Evolutionary conservation across 2,888 invertebrate species (phyloP), one percentile per base, ranked within the genome.

Genomic region (Labia minor): DNA sequence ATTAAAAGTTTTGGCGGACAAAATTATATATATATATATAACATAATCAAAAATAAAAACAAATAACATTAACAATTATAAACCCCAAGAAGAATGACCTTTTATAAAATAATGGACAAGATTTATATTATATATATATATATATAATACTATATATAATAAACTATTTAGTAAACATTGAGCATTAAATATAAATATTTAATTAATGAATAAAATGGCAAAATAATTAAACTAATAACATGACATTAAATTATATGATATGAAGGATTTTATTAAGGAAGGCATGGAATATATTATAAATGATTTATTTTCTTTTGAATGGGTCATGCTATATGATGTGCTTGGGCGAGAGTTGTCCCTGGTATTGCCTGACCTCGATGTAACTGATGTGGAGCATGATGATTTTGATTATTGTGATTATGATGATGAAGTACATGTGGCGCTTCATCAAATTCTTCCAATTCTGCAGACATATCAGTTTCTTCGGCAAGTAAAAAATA

Each of bases 391-490:
- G 26, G 67, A 3, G 26, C 26, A 26, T 26, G 26, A 26, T 26
- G 3, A 3, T 26, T 3, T 6, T 6, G 26, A 26, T 26, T 26
- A 8, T 26, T 3, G 6, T 37, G 67, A 19, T 21, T 62, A 14
- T 62, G 65, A 11, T 18, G 63, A 14, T 61, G 49, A 20, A 70
- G 66, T 72, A 92, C 89, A 76, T 93, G 93, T 0, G 92, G 92
- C 1, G 93, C 92, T 77, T 94, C 92, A 77, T 91, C 91, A 77
- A 93, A 93, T 77, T 93, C 92, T 74, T 93, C 92, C 67, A 94
- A 77, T 77, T 94, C 94, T 73, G 93, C 93, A 72, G 78, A 80
- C 63, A 79, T 75, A 67, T 80, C 79, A 19, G 78, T 75, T 67
- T 80, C 80, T 71, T 78, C 87, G 37, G 91, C 87, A 37, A 93